Percentiles rank a stretch among this genome's conserved stretches.
These are phyloP conservation scores for Squalus acanthias DNA, from an alignment of 2,797 vertebrate genomes.

Conservation along the genomic window DNA sequence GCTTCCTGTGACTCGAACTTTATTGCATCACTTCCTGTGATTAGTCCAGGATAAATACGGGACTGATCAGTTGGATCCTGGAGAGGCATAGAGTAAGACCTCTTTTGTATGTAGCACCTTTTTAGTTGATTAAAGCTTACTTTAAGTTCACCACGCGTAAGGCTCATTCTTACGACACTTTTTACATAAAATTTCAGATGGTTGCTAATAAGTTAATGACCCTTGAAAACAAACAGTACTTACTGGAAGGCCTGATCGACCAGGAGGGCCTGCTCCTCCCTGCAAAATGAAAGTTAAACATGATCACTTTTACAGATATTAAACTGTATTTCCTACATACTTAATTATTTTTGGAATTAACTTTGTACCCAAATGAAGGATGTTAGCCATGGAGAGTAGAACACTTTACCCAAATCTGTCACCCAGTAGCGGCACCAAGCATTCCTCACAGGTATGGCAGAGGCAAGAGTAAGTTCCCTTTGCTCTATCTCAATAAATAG, in stretches of 20 bases:
- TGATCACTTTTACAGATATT: neutral
- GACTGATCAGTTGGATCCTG: too few species aligned
- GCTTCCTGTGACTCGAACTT: too few species aligned
- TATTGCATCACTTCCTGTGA: too few species aligned
- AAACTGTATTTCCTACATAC: neutral
- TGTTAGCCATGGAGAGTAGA: neutral
- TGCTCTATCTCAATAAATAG: too few species aligned
- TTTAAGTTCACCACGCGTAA: too few species aligned
- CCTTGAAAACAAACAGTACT: conserved; percentile 60
- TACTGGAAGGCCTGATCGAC: conserved; percentile 57
- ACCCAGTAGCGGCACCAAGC: neutral
- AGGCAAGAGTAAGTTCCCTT: neutral
- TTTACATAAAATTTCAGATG: conserved; percentile 47
- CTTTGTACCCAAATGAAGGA: neutral
- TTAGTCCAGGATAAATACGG: too few species aligned
- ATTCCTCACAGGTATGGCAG: neutral
- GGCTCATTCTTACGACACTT: too few species aligned
- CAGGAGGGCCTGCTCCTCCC: conserved; percentile 65
- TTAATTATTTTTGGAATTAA: neutral
- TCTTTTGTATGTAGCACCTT: too few species aligned
- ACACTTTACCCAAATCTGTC: neutral
- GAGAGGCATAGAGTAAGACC: too few species aligned
- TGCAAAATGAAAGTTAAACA: conserved; percentile 44
- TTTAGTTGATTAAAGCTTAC: too few species aligned
- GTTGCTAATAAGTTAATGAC: conserved; percentile 43